Percentiles rank a stretch among this genome's conserved stretches.
Evolutionary conservation across 2,113 vertebrate genomes (phyloP).

Genomic region (Mugil cephalus): DNA sequence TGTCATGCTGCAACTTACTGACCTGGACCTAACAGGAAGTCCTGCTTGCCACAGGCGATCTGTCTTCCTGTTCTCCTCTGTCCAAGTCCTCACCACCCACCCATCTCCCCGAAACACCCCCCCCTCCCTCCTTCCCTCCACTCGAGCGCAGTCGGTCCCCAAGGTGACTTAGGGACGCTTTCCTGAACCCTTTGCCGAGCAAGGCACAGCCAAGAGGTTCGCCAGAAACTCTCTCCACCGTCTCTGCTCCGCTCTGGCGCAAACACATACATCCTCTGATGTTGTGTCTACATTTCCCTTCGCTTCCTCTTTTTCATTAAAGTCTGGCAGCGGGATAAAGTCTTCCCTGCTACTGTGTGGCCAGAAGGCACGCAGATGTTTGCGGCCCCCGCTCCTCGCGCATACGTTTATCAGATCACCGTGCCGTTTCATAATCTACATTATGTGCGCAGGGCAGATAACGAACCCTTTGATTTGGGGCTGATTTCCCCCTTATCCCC

Average conservation of each 20-base stretch:
- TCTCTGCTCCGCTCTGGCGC: slow-evolving; percentile 4
- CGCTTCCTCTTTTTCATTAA: slow-evolving; percentile 70
- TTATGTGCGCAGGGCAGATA: slow-evolving; percentile 69
- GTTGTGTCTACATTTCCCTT: slow-evolving; percentile 50
- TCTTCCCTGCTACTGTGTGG: slow-evolving; percentile 73
- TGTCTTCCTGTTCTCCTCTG: slow-evolving; percentile 81
- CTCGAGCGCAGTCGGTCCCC: slow-evolving; percentile 76
- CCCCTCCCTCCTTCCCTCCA: slow-evolving; percentile 40
- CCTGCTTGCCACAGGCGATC: slow-evolving; percentile 82
- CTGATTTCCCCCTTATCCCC: slow-evolving; percentile 66
- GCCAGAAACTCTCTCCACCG: slow-evolving; percentile 41
- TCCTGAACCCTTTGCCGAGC: slow-evolving; percentile 65
- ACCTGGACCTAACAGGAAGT: slow-evolving; percentile 85
- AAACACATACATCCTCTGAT: slow-evolving; percentile 27
- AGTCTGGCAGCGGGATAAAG: slow-evolving; percentile 55
- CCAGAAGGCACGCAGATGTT: slow-evolving; percentile 77
- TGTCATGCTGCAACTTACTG: slow-evolving; percentile 77
- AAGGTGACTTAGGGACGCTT: slow-evolving; percentile 67
- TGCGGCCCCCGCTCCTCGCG: slow-evolving; percentile 44
- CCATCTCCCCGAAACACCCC: slow-evolving; percentile 35
- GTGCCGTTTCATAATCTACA: slow-evolving; percentile 70
- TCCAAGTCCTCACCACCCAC: slow-evolving; percentile 60
- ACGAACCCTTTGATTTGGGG: slow-evolving; percentile 76
- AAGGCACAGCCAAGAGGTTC: slow-evolving; percentile 64
- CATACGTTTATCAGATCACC: slow-evolving; percentile 81